phyloP scores from a whole-genome alignment of 2,888 invertebrate genomes.

The Trachelus troglodyta region DNA sequence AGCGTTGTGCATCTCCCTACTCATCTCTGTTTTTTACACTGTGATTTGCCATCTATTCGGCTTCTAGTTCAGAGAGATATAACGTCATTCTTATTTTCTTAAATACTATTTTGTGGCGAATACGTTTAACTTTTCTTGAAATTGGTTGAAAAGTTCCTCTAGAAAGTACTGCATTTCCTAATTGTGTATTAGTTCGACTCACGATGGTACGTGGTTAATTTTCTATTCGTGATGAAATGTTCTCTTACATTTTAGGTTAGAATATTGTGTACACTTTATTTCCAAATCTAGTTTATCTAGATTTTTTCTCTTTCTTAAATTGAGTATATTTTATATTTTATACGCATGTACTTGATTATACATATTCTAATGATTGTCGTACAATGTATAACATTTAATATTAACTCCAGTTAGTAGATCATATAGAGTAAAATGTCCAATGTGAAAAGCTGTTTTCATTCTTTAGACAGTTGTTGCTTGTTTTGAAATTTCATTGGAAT shows the following conservation, averaged over 20 bases:
- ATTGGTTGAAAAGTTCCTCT: background rate
- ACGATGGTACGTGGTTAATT: background rate
- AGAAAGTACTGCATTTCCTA: background rate
- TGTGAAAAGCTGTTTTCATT: background rate
- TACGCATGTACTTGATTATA: background rate
- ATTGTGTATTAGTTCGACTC: background rate
- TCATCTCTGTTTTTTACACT: background rate
- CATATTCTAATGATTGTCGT: background rate
- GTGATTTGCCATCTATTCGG: background rate
- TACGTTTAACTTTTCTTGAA: background rate
- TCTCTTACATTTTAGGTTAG: background rate
- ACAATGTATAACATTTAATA: background rate
- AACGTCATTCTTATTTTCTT: background rate
- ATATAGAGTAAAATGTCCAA: background rate
- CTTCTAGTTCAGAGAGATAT: background rate
- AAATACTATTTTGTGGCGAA: background rate
- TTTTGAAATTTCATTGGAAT: background rate
- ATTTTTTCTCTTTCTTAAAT: background rate
- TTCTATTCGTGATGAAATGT: background rate
- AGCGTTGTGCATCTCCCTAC: too few relatives aligned
- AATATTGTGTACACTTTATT: background rate
- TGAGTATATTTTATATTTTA: background rate
- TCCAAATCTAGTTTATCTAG: background rate
- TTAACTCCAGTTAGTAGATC: background rate
- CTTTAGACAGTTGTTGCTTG: background rate